Conservation (phyloP, 1,140 invertebrate species). For the Drosophila tropicalis region DNA sequence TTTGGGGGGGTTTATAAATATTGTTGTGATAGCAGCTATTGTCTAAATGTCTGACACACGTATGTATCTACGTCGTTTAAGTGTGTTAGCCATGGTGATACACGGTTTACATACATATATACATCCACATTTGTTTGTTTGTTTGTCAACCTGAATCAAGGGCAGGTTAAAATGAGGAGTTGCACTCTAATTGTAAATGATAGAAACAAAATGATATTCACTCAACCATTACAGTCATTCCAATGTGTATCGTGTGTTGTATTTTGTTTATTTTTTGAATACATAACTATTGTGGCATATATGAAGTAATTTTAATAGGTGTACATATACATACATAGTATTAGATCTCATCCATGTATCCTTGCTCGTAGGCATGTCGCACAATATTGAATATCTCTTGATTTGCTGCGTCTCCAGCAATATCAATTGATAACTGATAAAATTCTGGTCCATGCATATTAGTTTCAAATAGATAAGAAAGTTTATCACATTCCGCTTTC, state of each 20-base stretch:
- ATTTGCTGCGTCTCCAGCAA: conserved; percentile 72
- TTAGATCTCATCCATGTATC: conserved; percentile 74
- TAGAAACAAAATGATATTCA: neutral
- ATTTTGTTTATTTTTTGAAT: neutral
- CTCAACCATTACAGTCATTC: no score
- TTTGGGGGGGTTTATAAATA: neutral
- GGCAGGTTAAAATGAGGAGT: conserved; percentile 13
- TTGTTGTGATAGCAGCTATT: conserved; percentile 19
- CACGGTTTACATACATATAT: neutral
- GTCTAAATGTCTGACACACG: conserved; percentile 9
- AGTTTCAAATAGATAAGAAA: conserved; percentile 68
- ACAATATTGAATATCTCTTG: conserved; percentile 55
- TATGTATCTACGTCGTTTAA: neutral
- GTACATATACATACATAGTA: no score
- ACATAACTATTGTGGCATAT: conserved; percentile 1
- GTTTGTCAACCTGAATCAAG: conserved; percentile 69
- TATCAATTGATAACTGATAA: conserved; percentile 52
- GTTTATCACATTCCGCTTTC: conserved; percentile 54
- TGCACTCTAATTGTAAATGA: neutral
- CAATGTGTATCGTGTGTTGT: neutral
- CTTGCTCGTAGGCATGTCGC: conserved; percentile 65
- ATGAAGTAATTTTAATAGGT: conserved; percentile 1
- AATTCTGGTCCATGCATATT: conserved; percentile 69
- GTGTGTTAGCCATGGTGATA: neutral
- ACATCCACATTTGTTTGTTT: conserved; percentile 18